Base-by-base conservation (phyloP, 2,888 invertebrate genomes). In the Agapetus fuscipes region DNA sequence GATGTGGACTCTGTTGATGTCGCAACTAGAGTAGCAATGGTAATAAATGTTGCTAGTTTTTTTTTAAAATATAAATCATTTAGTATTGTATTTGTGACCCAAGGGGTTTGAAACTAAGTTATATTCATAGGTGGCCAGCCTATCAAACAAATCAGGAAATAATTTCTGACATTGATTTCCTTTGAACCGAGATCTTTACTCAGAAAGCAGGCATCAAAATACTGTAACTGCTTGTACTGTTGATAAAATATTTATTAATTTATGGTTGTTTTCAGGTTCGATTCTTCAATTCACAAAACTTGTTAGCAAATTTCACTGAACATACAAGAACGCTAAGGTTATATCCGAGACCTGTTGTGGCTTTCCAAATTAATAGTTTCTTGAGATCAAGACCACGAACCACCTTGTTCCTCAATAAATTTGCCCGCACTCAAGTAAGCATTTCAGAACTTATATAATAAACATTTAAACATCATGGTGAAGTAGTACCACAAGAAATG, bases 1-100 rank as follows among this genome's bases (percentile, higher is more conserved):
- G 93, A 98, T 60, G 90, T 96, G 0, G 98, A 99, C 61, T 94
- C 95, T 0, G 97, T 98, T 0, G 98, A 99, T 62, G 83, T 99
- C 13, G 97, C 98, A 6, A 96, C 95, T 0, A 69, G 98, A 45
- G 94, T 99, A 30, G 97, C 96, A 10, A 95, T 96, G 94, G 94
- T 87, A 57, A 56, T 15, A 24, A 20, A 15, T 17, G 16, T n/a
- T n/a, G n/a, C n/a, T n/a, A n/a, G n/a, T n/a, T n/a, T n/a, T n/a
- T n/a, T n/a, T n/a, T n/a, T n/a, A n/a, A n/a, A n/a, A n/a, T n/a
- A n/a, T n/a, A n/a, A n/a, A n/a, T n/a, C n/a, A n/a, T n/a, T n/a
- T n/a, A n/a, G n/a, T n/a, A n/a, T n/a, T n/a, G n/a, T n/a, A n/a
- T n/a, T n/a, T n/a, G n/a, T n/a, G n/a, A n/a, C n/a, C n/a, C n/a